A percentile compares a stretch with the other conserved stretches of the same genome.
Evolutionary conservation across 2,113 vertebrate genomes (phyloP).

Genomic region (Promerops cafer): DNA sequence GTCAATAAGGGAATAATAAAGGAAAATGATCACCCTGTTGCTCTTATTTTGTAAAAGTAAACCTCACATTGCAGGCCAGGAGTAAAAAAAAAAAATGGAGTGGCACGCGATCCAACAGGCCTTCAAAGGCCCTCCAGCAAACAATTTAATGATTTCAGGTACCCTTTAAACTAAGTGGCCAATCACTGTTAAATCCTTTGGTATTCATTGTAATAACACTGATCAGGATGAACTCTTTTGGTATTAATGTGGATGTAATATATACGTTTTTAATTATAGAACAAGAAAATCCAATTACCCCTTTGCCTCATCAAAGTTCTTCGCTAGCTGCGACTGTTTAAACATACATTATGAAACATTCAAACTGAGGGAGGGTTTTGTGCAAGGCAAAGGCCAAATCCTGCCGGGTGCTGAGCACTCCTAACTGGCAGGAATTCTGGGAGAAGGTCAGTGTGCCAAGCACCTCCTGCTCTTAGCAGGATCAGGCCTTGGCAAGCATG

Average conservation of each 20-base stretch:
- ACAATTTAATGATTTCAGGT: constrained; percentile 67
- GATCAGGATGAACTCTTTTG: constrained; percentile 66
- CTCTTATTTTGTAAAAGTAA: constrained; percentile 35
- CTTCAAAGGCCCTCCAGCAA: constrained; percentile 64
- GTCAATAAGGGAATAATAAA: constrained; percentile 65
- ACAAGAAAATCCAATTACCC: constrained; percentile 72
- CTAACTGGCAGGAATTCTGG: not conserved
- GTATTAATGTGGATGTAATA: constrained; percentile 69
- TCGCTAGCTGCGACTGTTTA: constrained; percentile 40
- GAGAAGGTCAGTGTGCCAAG: rapidly evolving
- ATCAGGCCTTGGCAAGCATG: not conserved
- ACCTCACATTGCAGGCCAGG: constrained; percentile 31
- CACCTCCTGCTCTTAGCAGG: not conserved
- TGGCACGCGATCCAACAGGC: not conserved
- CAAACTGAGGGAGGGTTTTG: not conserved
- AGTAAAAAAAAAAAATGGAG: not conserved
- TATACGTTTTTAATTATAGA: constrained; percentile 72
- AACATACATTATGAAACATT: constrained; percentile 59
- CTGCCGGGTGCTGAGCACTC: not conserved
- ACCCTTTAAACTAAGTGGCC: constrained; percentile 70
- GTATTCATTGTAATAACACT: constrained; percentile 68
- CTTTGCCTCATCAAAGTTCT: constrained; percentile 69
- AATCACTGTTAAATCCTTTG: constrained; percentile 63
- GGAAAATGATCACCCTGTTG: constrained; percentile 51
- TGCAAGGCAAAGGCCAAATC: not conserved